Percentiles rank a stretch among this genome's conserved stretches.
These are phyloP conservation scores for Lates calcarifer DNA, from an alignment of 2,113 vertebrate genomes.

Conservation along the genomic window DNA sequence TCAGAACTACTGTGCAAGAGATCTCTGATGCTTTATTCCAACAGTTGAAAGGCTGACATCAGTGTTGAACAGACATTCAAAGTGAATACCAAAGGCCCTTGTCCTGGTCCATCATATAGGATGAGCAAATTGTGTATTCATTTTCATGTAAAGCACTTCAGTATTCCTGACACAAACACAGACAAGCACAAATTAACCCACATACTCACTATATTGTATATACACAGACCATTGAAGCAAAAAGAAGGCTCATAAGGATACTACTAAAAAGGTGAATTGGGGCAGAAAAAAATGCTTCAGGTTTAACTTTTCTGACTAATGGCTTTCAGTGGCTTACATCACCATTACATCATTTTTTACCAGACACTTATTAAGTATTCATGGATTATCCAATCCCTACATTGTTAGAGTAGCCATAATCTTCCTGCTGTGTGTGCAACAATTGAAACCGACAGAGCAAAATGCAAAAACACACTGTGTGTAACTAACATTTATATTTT, in stretches of 20 bases:
- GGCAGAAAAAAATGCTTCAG: constrained; percentile 43
- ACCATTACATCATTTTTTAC: constrained; percentile 74
- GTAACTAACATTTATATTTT: constrained; percentile 45
- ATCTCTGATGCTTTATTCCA: constrained; percentile 41
- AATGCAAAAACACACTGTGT: constrained; percentile 40
- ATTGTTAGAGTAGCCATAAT: constrained; percentile 67
- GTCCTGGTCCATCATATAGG: constrained; percentile 4
- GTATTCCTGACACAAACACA: constrained; percentile 4
- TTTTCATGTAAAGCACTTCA: constrained; percentile 6
- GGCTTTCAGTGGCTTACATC: constrained; percentile 76
- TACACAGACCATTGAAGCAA: not conserved
- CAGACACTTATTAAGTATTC: constrained; percentile 71
- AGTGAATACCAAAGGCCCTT: constrained; percentile 37
- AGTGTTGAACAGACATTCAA: constrained; percentile 34
- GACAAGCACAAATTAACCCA: not conserved
- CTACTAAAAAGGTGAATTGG: constrained; percentile 26
- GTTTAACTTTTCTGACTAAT: constrained; percentile 65
- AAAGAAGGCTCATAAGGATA: constrained; percentile 8
- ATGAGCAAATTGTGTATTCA: not conserved
- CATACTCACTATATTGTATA: not conserved
- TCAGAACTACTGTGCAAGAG: constrained; percentile 38
- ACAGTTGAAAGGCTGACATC: constrained; percentile 46
- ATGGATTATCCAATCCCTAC: constrained; percentile 57
- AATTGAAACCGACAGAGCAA: constrained; percentile 50
- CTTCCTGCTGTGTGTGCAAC: constrained; percentile 46